Base-by-base conservation (phyloP, 2,888 invertebrate species). In the Drosophila cracens region DNA sequence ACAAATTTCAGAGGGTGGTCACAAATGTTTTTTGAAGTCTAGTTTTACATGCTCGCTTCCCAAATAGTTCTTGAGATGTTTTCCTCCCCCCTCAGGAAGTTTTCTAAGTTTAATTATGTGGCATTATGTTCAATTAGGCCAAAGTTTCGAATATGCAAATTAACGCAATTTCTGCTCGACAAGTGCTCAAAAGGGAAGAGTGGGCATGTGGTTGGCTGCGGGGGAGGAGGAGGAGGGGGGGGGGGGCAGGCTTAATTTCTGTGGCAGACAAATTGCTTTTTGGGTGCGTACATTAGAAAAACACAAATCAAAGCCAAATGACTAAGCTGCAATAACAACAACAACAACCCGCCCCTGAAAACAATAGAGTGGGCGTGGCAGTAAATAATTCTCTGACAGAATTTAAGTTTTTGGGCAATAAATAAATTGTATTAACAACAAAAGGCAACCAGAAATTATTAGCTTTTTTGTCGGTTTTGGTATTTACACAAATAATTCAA, bases 91-190 rank as follows among this genome's bases (percentile, higher is more conserved):
- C 43, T 4, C 38, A 43, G 51, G 66, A 76, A 79, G 76, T 79
- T 79, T 66, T 77, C 77, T 81, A 86, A 86, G 76, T 87, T 87
- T 87, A 87, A 87, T 87, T 87, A 87, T 86, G 81, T 87, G 84
- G 88, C 84, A 87, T 87, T 86, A 87, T 86, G 87, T 86, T 84
- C 88, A 87, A 87, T 87, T 87, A 87, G 86, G 74, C 87, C 83
- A 87, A 87, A 86, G 88, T 87, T 87, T 87, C 80, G 76, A 87
- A 82, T 86, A 87, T 87, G 87, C 81, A 86, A 87, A 87, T 87
- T 82, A 86, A 78, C 85, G 82, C 83, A 85, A 83, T 85, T 84
- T 84, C 81, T 76, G 71, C 73, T 74, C 38, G 81, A 81, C 16
- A 54, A 83, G 79, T 83, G 83, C 83, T 74, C 59, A n/a, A 38